Base-by-base conservation (phyloP, 2,888 invertebrate species). In the Augochlorella aurata region DNA sequence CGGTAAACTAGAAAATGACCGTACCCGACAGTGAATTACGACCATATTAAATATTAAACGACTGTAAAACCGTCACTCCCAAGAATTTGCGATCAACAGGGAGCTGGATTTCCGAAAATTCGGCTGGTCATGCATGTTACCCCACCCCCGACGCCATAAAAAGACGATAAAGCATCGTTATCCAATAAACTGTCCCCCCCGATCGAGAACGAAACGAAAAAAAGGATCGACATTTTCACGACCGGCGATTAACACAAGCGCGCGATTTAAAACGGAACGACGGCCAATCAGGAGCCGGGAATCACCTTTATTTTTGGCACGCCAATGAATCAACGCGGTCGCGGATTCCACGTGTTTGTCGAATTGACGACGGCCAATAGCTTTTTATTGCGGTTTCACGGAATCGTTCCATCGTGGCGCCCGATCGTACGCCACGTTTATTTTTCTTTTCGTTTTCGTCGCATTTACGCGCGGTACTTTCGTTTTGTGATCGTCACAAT, bases 241-340 rank as follows among this genome's bases (percentile, higher is more conserved):
- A 73, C 10, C 61, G 61, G 74, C 81, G 77, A 84, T 88, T 82
- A 86, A 84, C 84, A 72, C 76, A 73, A 14, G 4, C 65, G 45
- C 44, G 21, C 65, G 88, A 90, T 89, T 90, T 88, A 83, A 89
- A 75, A 70, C 84, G 86, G 82, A 74, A 86, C 85, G 83, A 81
- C 75, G 71, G 84, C 87, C 87, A 89, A 90, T 87, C 86, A 86
- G 86, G 79, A 82, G 52, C 61, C 29, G 86, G 45, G 24, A 89
- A 89, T 93, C 92, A 91, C 88, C 90, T 91, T 91, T 93, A 92
- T 93, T 93, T 93, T 89, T 87, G 90, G 89, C 88, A 77, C 76
- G 50, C 52, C 83, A 88, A 88, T 91, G 90, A 91, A 89, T 91
- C 90, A 90, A 81, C 73, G 70, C 77, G 71, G 75, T 75, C 83